Percentiles rank a stretch among this genome's conserved stretches.
phyloP scores from a whole-genome alignment of 2,888 invertebrate species.

The Vesta saturnalis region DNA sequence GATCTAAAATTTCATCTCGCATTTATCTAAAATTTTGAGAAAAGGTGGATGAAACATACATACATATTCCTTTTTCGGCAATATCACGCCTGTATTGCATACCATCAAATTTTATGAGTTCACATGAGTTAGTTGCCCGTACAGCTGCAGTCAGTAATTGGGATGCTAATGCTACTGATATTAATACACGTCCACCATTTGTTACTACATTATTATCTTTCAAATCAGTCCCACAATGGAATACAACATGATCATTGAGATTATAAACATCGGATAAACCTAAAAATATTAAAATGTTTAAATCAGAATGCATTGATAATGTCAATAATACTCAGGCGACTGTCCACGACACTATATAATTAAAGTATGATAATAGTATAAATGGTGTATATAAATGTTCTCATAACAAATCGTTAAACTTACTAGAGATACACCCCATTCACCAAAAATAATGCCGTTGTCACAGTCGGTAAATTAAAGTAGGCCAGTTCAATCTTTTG shows the following conservation, averaged over 20 bases:
- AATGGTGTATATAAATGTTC: too few species aligned
- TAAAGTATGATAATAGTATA: too few species aligned
- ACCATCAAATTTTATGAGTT: constrained; percentile 83
- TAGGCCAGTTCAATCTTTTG: too few species aligned
- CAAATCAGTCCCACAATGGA: constrained; percentile 86
- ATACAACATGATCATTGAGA: constrained; percentile 70
- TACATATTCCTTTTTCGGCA: constrained; percentile 84
- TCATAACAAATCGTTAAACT: too few species aligned
- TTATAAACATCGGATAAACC: constrained; percentile 68
- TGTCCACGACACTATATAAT: too few species aligned
- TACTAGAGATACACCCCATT: too few species aligned
- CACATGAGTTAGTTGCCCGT: constrained; percentile 77
- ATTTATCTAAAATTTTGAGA: constrained; percentile 1
- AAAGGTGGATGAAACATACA: constrained; percentile 64
- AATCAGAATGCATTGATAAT: too few species aligned
- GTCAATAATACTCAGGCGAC: too few species aligned
- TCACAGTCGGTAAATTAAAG: too few species aligned
- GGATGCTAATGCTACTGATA: constrained; percentile 76
- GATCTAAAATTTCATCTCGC: constrained; percentile 55
- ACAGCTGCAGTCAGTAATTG: constrained; percentile 77
- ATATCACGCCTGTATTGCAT: constrained; percentile 91
- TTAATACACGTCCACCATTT: constrained; percentile 90
- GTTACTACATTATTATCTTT: constrained; percentile 70
- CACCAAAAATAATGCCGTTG: too few species aligned
- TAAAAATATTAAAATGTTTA: constrained; percentile 47